Percentiles rank a stretch among this genome's conserved stretches.
Evolutionary conservation across 2,888 invertebrate species (phyloP).

Genomic region (Coelinius sp.): DNA sequence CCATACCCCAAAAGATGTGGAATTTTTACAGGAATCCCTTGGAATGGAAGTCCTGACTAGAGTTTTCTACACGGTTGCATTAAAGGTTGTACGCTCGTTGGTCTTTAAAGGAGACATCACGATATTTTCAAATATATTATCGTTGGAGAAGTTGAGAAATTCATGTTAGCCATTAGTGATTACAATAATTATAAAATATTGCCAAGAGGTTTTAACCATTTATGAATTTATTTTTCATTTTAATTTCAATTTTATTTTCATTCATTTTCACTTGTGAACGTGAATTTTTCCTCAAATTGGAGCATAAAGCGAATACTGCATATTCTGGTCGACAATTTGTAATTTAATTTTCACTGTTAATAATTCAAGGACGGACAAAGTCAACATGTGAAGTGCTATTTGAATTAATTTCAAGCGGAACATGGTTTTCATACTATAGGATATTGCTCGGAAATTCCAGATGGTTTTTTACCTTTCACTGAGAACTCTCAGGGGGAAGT

Average conservation of each 20-base stretch:
- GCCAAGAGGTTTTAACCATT: no score
- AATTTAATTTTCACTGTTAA: background rate
- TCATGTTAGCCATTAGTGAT: background rate
- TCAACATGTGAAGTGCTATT: background rate
- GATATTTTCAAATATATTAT: no score
- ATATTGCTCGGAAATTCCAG: background rate
- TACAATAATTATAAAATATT: no score
- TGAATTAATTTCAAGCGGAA: slow-evolving; percentile 1
- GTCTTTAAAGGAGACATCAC: slow-evolving; percentile 47
- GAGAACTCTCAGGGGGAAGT: background rate
- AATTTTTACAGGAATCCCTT: slow-evolving; percentile 61
- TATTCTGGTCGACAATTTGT: background rate
- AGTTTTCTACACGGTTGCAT: slow-evolving; percentile 47
- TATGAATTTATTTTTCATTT: background rate
- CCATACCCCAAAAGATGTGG: slow-evolving; percentile 56
- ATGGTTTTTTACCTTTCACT: background rate
- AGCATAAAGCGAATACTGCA: background rate
- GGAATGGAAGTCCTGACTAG: slow-evolving; percentile 55
- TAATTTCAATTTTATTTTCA: background rate
- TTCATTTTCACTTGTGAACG: background rate
- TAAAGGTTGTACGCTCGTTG: slow-evolving; percentile 43
- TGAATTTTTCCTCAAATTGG: background rate
- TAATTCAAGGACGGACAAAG: slow-evolving; percentile 2
- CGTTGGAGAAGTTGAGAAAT: no score
- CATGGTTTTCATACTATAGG: background rate